These are phyloP conservation scores for Hyphantria cunea DNA, from an alignment of 1,140 invertebrate species.

Conservation along the genomic window DNA sequence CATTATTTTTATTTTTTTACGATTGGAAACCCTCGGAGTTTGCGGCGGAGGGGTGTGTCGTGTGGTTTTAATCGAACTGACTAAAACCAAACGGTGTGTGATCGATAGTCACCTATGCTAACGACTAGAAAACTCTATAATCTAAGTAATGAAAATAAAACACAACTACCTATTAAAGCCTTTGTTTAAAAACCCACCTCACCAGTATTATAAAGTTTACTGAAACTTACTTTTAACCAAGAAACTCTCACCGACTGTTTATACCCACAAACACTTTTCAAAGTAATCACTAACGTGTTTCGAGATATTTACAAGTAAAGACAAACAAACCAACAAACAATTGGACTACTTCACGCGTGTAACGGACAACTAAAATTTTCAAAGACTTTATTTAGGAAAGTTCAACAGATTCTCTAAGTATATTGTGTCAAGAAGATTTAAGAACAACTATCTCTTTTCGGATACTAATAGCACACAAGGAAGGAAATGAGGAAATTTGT, in stretches of 20 bases:
- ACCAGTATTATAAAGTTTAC: neutral
- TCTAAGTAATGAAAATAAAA: too few species aligned
- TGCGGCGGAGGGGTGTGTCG: too few species aligned
- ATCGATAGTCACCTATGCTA: too few species aligned
- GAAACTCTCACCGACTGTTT: neutral
- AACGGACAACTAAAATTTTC: conserved; percentile 12
- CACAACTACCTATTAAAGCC: too few species aligned
- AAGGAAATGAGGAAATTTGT: too few species aligned
- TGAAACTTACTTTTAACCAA: neutral
- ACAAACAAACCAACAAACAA: conserved; percentile 4
- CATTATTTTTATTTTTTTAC: too few species aligned
- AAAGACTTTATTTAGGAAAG: conserved; percentile 6
- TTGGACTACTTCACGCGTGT: neutral
- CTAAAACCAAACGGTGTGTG: too few species aligned
- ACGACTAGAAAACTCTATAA: too few species aligned
- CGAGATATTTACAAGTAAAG: neutral
- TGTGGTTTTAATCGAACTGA: too few species aligned
- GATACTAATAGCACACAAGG: too few species aligned
- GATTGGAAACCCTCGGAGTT: too few species aligned
- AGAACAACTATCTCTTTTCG: conserved; percentile 11
- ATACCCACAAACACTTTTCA: neutral
- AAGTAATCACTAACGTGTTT: conserved; percentile 1
- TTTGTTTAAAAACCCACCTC: neutral
- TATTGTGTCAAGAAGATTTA: conserved; percentile 34
- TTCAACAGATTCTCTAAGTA: conserved; percentile 26